Base-by-base conservation (phyloP, 2,888 invertebrate species). In the Nesidiocoris tenuis region DNA sequence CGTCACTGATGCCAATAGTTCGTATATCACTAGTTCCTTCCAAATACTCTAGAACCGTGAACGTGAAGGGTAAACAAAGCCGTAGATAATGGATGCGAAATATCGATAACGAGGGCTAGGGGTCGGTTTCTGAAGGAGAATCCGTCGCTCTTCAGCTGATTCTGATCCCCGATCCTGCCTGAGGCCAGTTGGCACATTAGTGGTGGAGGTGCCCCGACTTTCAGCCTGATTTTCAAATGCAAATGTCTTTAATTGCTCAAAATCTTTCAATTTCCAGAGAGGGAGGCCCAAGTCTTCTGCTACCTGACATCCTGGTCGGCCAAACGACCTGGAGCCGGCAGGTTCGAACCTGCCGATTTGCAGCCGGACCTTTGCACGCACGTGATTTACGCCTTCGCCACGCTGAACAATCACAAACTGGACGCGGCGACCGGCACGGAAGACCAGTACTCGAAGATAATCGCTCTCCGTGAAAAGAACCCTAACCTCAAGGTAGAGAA, bases 231-330 rank as follows among this genome's bases (percentile, higher is more conserved):
- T n/a, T n/a, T n/a, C n/a, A n/a, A n/a, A n/a, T n/a, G n/a, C n/a
- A n/a, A n/a, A n/a, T n/a, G n/a, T n/a, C n/a, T n/a, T n/a, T n/a
- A n/a, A n/a, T n/a, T n/a, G n/a, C n/a, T n/a, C n/a, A n/a, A n/a
- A n/a, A n/a, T n/a, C n/a, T 72, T 76, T 12, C 61, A 57, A 21
- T 25, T 83, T 83, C 1, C 84, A 95, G 95, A 88, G 80, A 91
- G 94, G 59, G 90, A 91, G 66, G 91, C 94, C 0, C 93, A 94
- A 85, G 90, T 95, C 1, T 91, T 97, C 81, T 98, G 98, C 84
- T 98, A 98, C 84, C 88, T 96, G 83, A 97, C 98, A 1, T 97
- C 94, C 81, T 98, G 98, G 97, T 95, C 97, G 0, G 90, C 93
- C 78, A 96, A 96, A 84, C 88, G 97, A 72, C 93, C 93, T 0